Base-by-base conservation (phyloP, 23 tunicate species). In the Ascidia mentula region DNA sequence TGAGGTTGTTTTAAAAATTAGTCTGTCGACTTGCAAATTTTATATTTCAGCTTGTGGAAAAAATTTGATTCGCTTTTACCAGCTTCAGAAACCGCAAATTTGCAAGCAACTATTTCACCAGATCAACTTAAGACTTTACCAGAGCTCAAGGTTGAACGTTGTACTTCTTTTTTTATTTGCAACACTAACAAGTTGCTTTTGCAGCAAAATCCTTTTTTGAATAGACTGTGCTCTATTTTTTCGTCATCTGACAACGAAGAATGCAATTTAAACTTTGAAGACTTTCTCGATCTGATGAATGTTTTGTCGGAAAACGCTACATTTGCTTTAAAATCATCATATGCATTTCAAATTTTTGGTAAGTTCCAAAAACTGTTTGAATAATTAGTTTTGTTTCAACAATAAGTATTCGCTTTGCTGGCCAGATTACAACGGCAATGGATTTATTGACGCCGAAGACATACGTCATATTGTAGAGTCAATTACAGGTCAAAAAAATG, bases 251-350 rank as follows among this genome's bases (percentile, higher is more conserved):
- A 45, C 1, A 9, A 31, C 34, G 39, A 71, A 71, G 38, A 34
- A 38, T 69, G 20, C 31, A 30, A 20, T 3, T 59, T 86, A 40
- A 69, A 37, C 31, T 86, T 86, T 74, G 90, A 86, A 39, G 90
- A 86, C 40, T 86, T 86, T 75, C 31, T 86, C 18, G 90, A 86
- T 60, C 80, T 86, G 90, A 86, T 86, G 90, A 86, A 86, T 28
- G 85, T 59, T 24, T 46, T 86, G 37, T 86, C 90, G 30, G 90
- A 79, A 9, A 35, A 86, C n/a, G 90, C 90, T 28, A 34, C 79
- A n/a, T 86, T 86, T 70, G 42, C 83, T 22, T 40, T 86, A 40
- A 86, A 86, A 74, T 84, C 85, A 17, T 37, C 73, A 37, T 86
- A 79, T 39, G 90, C 90, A 0, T 86, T 86, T 45, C 33, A 74